Percentiles rank a stretch among this genome's conserved stretches.
Conservation (phyloP, 1,140 invertebrate genomes). For the Achroia grisella region DNA sequence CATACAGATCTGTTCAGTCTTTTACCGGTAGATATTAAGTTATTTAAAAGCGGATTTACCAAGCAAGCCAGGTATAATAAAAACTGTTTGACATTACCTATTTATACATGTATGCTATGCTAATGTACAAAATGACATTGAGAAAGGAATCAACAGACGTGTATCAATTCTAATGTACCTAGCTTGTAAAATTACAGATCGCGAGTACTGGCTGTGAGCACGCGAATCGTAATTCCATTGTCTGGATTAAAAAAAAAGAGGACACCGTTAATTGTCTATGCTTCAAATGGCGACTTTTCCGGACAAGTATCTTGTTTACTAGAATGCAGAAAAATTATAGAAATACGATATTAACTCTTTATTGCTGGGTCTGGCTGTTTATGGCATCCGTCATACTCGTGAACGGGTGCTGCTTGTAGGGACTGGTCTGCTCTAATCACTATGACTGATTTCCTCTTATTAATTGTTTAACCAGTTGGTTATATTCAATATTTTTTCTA, state of each 20-base stretch:
- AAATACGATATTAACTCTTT: too few relatives aligned
- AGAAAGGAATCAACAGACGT: constrained; percentile 1
- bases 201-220: constrained; percentile 1
- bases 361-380: too few relatives aligned
- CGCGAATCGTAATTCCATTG: constrained; percentile 16
- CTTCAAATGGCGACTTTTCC: constrained; percentile 11
- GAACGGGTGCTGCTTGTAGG: too few relatives aligned
- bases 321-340: too few relatives aligned
- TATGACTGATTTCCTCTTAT: too few relatives aligned
- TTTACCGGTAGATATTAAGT: too few relatives aligned
- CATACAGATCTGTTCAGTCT: too few relatives aligned
- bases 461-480: too few relatives aligned
- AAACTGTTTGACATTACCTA: not conserved
- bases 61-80: not conserved
- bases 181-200: constrained; percentile 8
- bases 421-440: too few relatives aligned
- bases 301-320: not conserved
- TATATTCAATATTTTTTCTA: too few relatives aligned
- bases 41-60: not conserved
- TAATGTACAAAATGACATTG: constrained; percentile 1
- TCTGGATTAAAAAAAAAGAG: constrained; percentile 13
- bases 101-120: not conserved
- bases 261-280: constrained; percentile 19
- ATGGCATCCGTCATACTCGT: too few relatives aligned
- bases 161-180: constrained; percentile 7